Base-by-base conservation (phyloP, 1,140 invertebrate species). In the Nixonia krombeini region DNA sequence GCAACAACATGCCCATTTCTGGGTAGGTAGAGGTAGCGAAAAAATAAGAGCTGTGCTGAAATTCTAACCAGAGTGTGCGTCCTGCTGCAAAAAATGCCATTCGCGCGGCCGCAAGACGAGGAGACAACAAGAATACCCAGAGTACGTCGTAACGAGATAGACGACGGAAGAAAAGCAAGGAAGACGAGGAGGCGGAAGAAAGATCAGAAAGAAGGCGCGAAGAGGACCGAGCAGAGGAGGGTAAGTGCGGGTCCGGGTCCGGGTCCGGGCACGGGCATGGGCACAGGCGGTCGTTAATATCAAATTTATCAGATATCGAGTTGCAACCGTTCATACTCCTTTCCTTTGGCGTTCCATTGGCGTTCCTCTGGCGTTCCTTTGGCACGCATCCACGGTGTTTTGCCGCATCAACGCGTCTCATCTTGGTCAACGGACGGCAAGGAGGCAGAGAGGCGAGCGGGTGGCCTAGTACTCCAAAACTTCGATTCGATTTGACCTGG, bases 291-390 rank as follows among this genome's bases (percentile, higher is more conserved):
- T 72, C 62, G 74, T 73, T 76, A 76, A 82, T 82, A 82, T 82
- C 79, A 74, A 81, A 79, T 82, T 82, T 81, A 82, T 81, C 75
- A 73, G 72, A 74, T 79, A 75, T 79, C 71, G 64, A 69, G 72
- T 82, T 82, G 73, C 74, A 67, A 63, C 69, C 55, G 69, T 66
- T 66, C 58, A 52, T 66, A 18, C 51, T 26, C 41, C 41, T 37
- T 46, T 62, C n/a, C n/a, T n/a, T n/a, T n/a, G n/a, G n/a, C n/a
- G n/a, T n/a, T n/a, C n/a, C n/a, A n/a, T n/a, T n/a, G n/a, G n/a
- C n/a, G n/a, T n/a, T n/a, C n/a, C n/a, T n/a, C n/a, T n/a, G n/a
- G n/a, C 44, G 46, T 74, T 55, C 53, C 61, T 62, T 52, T 56
- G 45, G 52, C 47, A 57, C 50, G 28, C 44, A 33, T 46, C 29